phyloP scores from a whole-genome alignment of 1,140 invertebrate genomes.

The Pararge aegeria region DNA sequence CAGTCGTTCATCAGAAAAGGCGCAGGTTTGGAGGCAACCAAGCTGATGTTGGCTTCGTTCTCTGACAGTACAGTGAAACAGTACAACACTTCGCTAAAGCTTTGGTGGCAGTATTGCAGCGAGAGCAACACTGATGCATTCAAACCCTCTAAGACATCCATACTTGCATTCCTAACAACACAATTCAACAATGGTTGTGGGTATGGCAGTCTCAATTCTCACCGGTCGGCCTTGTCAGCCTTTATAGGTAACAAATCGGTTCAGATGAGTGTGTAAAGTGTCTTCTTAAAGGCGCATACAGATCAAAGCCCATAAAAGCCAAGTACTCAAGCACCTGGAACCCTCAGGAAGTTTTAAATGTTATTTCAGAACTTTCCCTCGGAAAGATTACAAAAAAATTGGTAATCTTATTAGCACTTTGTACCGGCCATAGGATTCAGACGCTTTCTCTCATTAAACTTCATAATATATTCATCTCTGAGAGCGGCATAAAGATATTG shows the following conservation, averaged over 20 bases:
- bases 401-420: slow-evolving; percentile 33
- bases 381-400: slow-evolving; percentile 33
- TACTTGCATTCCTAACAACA: slow-evolving; percentile 20
- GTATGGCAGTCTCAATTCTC: slow-evolving; percentile 30
- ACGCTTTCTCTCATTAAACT: slow-evolving; percentile 30
- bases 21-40: slow-evolving; percentile 14
- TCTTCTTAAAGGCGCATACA: background rate
- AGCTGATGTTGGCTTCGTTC: slow-evolving; percentile 39
- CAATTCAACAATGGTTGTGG: slow-evolving; percentile 27
- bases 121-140: background rate
- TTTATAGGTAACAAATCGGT: slow-evolving; percentile 12
- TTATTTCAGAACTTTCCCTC: slow-evolving; percentile 11
- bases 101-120: slow-evolving; percentile 12
- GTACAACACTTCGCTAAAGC: background rate
- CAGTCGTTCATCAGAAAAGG: slow-evolving; percentile 20
- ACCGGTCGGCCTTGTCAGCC: slow-evolving; percentile 30
- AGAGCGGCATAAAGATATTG: background rate
- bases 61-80: slow-evolving; percentile 4
- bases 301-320: background rate
- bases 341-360: slow-evolving; percentile 12
- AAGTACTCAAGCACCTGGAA: background rate
- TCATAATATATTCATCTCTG: slow-evolving; percentile 19
- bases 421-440: slow-evolving; percentile 38
- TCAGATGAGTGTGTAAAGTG: background rate
- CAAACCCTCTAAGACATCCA: background rate